A percentile compares a stretch with the other conserved stretches of the same genome.
phyloP scores from a whole-genome alignment of 2,888 invertebrate genomes.

The Enoplolaimus lenunculus region DNA sequence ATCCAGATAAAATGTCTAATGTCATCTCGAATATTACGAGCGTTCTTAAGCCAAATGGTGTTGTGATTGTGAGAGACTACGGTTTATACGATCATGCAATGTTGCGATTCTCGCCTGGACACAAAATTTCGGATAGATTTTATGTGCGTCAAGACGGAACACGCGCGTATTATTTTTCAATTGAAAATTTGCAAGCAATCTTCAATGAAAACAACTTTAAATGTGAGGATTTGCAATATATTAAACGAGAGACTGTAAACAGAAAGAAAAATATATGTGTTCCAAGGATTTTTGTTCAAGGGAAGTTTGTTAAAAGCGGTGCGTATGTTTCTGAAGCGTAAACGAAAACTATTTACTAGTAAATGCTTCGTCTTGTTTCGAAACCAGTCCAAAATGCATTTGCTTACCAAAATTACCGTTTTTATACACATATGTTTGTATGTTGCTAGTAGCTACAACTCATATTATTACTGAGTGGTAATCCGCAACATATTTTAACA shows the following conservation, averaged over 20 bases:
- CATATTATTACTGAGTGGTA: too few species aligned
- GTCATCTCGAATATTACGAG: conserved; percentile 52
- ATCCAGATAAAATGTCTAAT: conserved; percentile 61
- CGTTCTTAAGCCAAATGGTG: conserved; percentile 53
- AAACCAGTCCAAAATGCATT: too few species aligned
- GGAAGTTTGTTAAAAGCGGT: conserved; percentile 62
- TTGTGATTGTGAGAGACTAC: conserved; percentile 77
- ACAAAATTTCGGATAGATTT: conserved; percentile 72
- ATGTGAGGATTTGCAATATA: conserved; percentile 56
- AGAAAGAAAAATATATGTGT: conserved; percentile 78
- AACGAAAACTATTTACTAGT: too few species aligned
- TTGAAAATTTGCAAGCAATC: conserved; percentile 55
- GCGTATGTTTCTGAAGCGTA: too few species aligned
- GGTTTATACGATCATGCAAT: conserved; percentile 91
- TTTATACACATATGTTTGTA: too few species aligned
- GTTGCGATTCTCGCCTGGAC: conserved; percentile 74
- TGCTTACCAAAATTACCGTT: too few species aligned
- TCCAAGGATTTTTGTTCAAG: conserved; percentile 80
- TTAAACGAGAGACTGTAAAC: conserved; percentile 76
- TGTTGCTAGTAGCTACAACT: too few species aligned
- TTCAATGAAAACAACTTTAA: conserved; percentile 59
- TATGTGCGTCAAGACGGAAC: conserved; percentile 95
- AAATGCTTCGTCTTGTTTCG: too few species aligned
- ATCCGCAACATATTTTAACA: too few species aligned
- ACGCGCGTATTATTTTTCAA: conserved; percentile 51